Base-by-base conservation (phyloP, 2,113 vertebrate genomes). In the Ptilonorhynchus violaceus region DNA sequence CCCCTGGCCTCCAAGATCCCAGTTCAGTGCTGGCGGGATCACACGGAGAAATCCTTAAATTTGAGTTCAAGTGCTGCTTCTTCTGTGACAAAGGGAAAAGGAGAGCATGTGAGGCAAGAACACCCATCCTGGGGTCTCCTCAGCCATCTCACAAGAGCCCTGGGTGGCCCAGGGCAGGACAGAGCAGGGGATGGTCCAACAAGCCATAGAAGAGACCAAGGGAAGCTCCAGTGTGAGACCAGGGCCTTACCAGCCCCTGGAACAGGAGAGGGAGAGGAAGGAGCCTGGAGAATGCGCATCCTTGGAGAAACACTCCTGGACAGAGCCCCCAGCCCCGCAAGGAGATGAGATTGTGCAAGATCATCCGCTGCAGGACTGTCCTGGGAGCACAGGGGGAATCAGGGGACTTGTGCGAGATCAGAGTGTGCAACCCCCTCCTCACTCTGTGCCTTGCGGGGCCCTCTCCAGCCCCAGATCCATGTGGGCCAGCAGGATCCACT, bases 1-100 rank as follows among this genome's bases (percentile, higher is more conserved):
- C 56, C 59, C 33, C 72, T 41, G 55, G 46, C 21, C 74, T 74
- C n/a, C 4, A 19, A 74, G 58, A 83, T 85, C 35, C 68, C 85
- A 92, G 76, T 70, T 84, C 83, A 67, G 81, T 70, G 78, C 73
- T 78, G 47, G 41, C 42, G n/a, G 76, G 85, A 85, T 66, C 73
- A 85, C 13, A 2, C 0, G 60, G 49, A 88, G 44, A 86, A 92
- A 64, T 67, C 67, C 72, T 47, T 85, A 63, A 42, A 76, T 70
- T 30, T 23, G 37, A 94, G 78, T 95, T 89, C 82, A 87, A 88
- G 69, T 1, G 3, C 58, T 87, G 66, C 63, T 95, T 30, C 92
- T 93, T 95, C 87, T 46, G 53, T 42, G 53, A 50, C 46, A 85
- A 67, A 70, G 7, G 15, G 62, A 37, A 80, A 85, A 67, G 37